These are phyloP conservation scores for Sciurus niger DNA, from an alignment of 2,113 vertebrate species.

Conservation along the genomic window DNA sequence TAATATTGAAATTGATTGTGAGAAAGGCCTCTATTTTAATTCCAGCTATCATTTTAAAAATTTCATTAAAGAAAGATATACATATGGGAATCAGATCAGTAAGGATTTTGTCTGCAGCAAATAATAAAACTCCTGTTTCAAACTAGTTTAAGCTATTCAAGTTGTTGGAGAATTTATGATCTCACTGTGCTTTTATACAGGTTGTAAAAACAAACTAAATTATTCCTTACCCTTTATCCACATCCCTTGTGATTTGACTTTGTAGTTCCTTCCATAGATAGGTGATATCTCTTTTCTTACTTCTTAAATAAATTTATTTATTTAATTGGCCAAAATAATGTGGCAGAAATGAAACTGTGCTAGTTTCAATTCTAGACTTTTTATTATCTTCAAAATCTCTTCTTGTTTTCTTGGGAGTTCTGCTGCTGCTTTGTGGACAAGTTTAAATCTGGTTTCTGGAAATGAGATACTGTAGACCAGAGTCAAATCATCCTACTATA, in stretches of 20 bases:
- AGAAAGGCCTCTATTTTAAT: neutral
- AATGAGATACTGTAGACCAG: neutral
- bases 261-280: neutral
- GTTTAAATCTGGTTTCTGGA: neutral
- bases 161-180: neutral
- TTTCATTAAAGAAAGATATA: neutral
- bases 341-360: neutral
- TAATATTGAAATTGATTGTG: neutral
- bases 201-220: neutral
- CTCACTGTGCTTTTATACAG: neutral
- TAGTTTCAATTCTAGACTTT: neutral
- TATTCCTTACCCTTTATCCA: rapidly evolving
- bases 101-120: neutral
- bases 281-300: neutral
- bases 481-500: neutral
- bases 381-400: neutral
- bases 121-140: constrained; percentile 1
- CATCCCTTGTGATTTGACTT: neutral
- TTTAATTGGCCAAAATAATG: neutral
- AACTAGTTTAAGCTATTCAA: neutral
- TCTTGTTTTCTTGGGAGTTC: neutral
- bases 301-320: neutral
- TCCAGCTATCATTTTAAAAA: neutral
- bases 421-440: neutral
- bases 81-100: neutral